phyloP scores from a whole-genome alignment of 2,888 invertebrate genomes.

The Xestia rhomboidea region DNA sequence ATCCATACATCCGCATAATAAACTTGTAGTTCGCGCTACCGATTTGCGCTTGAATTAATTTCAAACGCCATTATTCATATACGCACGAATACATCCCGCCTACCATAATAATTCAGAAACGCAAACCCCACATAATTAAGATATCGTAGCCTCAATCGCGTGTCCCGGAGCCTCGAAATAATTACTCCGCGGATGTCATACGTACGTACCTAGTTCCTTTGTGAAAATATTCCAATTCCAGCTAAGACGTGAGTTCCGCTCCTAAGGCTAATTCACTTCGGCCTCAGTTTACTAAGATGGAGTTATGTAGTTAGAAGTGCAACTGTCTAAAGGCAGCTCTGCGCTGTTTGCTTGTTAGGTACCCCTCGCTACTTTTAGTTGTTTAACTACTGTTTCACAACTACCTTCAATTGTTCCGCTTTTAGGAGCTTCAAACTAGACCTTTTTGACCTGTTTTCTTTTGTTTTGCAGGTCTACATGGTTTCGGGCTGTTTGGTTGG shows the following conservation, averaged over 20 bases:
- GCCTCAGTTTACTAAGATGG: conserved; percentile 38
- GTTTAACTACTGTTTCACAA: conserved; percentile 36
- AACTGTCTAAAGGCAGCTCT: conserved; percentile 37
- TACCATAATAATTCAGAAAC: conserved; percentile 43
- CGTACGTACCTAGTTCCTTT: conserved; percentile 55
- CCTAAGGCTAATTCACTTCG: conserved; percentile 60
- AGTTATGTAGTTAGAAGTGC: conserved; percentile 59
- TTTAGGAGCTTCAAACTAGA: conserved; percentile 43
- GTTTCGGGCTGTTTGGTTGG: conserved; percentile 54
- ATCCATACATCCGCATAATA: conserved; percentile 18
- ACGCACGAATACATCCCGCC: conserved; percentile 18
- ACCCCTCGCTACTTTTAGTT: conserved; percentile 22
- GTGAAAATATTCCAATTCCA: conserved; percentile 64
- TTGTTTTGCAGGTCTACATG: conserved; percentile 28
- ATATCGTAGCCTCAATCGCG: conserved; percentile 48
- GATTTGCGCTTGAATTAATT: conserved; percentile 45
- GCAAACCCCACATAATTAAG: conserved; percentile 37
- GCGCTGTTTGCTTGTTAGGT: conserved; percentile 48
- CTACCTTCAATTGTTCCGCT: conserved; percentile 56
- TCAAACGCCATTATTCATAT: conserved; percentile 40
- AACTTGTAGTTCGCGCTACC: conserved; percentile 28
- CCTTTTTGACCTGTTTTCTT: conserved; percentile 53
- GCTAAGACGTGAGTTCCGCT: conserved; percentile 48
- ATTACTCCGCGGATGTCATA: conserved; percentile 61
- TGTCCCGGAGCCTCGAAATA: conserved; percentile 50